These are phyloP conservation scores for Muscicapa comitata DNA, from an alignment of 2,797 vertebrate genomes.

Conservation along the genomic window DNA sequence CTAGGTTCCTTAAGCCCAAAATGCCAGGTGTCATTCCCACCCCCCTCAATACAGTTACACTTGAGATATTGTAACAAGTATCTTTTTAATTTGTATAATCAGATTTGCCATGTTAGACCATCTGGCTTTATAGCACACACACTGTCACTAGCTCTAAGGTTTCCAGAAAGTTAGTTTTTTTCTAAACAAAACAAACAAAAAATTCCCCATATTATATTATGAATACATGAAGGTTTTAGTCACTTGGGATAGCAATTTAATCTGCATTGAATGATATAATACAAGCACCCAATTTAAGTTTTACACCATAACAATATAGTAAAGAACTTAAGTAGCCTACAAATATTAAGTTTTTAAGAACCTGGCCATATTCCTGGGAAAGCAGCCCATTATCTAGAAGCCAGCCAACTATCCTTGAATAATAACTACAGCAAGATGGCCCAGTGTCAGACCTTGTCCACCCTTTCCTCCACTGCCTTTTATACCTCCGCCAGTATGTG, in stretches of 20 bases:
- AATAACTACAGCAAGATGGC: background rate
- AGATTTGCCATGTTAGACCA: background rate
- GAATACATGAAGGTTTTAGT: background rate
- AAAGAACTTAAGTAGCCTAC: background rate
- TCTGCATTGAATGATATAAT: background rate
- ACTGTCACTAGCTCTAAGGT: background rate
- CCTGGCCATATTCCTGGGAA: background rate
- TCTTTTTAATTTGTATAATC: background rate
- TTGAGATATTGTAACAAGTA: background rate
- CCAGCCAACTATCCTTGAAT: background rate
- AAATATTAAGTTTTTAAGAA: background rate
- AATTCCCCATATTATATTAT: background rate
- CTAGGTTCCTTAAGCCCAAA: background rate
- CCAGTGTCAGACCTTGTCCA: background rate
- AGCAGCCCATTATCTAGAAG: background rate
- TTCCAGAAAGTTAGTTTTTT: background rate
- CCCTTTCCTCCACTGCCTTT: background rate
- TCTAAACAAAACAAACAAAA: background rate
- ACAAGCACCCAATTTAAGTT: background rate
- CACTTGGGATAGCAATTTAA: background rate
- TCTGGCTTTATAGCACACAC: background rate
- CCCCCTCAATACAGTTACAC: rapidly evolving
- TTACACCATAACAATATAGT: background rate
- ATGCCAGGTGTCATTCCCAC: background rate
- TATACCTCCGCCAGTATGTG: background rate